Conservation (phyloP, 1,140 invertebrate species). For the Oncopodura yosiiana region DNA sequence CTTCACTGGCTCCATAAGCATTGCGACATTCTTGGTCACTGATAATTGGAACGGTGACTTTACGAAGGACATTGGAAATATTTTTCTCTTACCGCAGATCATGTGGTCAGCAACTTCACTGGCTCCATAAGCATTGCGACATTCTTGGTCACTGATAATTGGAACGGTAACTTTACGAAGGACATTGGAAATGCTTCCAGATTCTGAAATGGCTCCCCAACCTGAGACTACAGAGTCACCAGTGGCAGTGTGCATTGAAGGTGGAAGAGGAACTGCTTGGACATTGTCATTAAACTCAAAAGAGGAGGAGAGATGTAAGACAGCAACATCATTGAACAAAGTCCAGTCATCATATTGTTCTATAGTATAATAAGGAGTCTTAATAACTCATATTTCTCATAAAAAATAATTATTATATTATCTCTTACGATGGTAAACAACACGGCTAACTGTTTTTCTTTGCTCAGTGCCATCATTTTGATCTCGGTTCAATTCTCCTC, state of each 20-base stretch:
- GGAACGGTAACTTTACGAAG: conserved; percentile 35
- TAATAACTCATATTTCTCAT: no score
- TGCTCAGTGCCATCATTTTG: no score
- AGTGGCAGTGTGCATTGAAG: background rate
- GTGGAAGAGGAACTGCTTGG: no score
- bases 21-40: conserved; percentile 36
- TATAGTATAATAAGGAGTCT: no score
- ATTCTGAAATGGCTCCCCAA: conserved; percentile 53
- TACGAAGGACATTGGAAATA: conserved; percentile 32
- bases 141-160: conserved; percentile 31
- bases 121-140: no score
- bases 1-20: conserved; percentile 32
- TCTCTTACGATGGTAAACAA: no score
- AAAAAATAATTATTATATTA: no score
- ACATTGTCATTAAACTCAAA: no score
- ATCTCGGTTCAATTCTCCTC: no score
- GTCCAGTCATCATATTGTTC: no score
- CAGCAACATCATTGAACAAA: conserved; percentile 14
- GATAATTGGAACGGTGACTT: conserved; percentile 38
- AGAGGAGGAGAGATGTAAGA: background rate
- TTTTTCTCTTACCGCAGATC: conserved; percentile 10
- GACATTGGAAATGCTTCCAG: conserved; percentile 32
- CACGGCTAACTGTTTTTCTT: no score
- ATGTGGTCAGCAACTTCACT: no score
- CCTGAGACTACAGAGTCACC: background rate